Evolutionary conservation across 1,140 invertebrate species (phyloP), one percentile per base, ranked within the genome.

Genomic region (Lerema accius): DNA sequence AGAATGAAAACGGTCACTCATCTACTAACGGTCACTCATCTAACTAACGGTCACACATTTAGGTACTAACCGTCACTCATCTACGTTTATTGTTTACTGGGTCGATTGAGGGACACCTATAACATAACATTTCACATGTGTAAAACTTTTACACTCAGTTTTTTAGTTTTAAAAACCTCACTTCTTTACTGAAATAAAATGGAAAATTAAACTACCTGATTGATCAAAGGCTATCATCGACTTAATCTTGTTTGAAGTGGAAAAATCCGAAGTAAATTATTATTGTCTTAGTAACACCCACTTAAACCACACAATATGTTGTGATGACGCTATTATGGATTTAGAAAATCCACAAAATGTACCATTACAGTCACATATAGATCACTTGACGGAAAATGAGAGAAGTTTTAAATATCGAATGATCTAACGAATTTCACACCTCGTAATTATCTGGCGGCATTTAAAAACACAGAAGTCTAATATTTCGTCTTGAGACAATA

Each of bases 281-380:
- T 45, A 63, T 55, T 45, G 49, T 17, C 42, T 46, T 23, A 37
- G 14, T 14, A 26, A 55, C 43, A 39, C 17, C 45, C 45, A 64
- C 45, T 56, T 64, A 42, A 23, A 4, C 37, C n/a, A n/a, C 51
- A 43, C 35, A 13, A 28, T 28, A 55, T 43, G 35, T 58, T 50
- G 42, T 58, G 63, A 49, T 50, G 49, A 62, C 55, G 39, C 42
- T 48, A 7, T 26, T 65, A 50, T 58, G 63, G 58, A 65, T 50
- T 50, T 45, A 14, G 17, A 13, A 42, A 46, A 53, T 48, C 46
- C 40, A 45, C 55, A 37, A 37, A 43, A 55, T 55, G 28, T 48
- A 55, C 9, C 17, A 19, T 9, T 35, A 53, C n/a, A 19, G 2
- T 39, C 15, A 11, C 5, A 10, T 11, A 26, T 49, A 39, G 16